These are phyloP conservation scores for Drosophila picticornis DNA, from an alignment of 2,888 invertebrate species.

Conservation along the genomic window DNA sequence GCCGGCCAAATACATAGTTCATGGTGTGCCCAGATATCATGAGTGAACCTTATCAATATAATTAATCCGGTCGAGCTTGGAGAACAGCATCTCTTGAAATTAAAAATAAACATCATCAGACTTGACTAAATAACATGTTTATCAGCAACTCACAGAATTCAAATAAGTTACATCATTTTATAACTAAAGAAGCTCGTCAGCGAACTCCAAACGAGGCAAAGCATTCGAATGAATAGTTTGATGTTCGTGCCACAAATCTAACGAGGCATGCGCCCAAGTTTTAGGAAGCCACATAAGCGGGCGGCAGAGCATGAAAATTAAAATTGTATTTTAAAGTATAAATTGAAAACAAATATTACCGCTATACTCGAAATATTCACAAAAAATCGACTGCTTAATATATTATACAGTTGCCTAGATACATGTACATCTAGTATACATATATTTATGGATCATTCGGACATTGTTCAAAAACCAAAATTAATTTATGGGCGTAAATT, in stretches of 20 bases:
- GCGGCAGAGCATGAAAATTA: constrained; percentile 18
- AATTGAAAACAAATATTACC: neutral
- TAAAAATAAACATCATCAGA: neutral
- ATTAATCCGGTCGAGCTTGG: neutral
- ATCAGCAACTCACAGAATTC: neutral
- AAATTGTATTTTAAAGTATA: constrained; percentile 1
- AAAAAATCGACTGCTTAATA: neutral
- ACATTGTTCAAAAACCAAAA: neutral
- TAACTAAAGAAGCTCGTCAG: constrained; percentile 3
- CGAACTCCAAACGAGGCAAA: constrained; percentile 3
- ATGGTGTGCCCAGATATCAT: constrained; percentile 4
- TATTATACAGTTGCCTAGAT: neutral
- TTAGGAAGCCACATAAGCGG: constrained; percentile 5
- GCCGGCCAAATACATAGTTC: constrained; percentile 18
- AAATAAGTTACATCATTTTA: constrained; percentile 10
- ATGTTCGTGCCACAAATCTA: constrained; percentile 24
- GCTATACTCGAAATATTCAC: neutral
- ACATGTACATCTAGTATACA: neutral
- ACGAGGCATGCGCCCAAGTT: constrained; percentile 3
- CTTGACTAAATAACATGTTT: neutral
- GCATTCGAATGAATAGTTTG: constrained; percentile 1
- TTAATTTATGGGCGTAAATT: neutral
- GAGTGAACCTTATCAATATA: neutral
- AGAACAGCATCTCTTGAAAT: neutral
- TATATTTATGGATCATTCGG: neutral